These are phyloP conservation scores for Grus americana DNA, from an alignment of 2,113 vertebrate genomes.

Conservation along the genomic window DNA sequence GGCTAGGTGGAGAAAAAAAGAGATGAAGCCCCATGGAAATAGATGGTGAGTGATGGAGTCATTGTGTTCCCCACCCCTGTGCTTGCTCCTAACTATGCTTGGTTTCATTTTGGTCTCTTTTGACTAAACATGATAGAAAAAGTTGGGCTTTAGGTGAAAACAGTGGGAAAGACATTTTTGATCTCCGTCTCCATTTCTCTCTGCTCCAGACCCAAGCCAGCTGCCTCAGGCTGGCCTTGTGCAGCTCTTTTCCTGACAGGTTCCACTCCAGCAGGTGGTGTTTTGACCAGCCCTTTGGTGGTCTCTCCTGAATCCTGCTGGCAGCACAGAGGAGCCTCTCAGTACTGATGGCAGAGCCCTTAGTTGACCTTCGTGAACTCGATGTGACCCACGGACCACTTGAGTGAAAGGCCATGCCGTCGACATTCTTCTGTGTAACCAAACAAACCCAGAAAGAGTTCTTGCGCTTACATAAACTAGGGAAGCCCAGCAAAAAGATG, in stretches of 20 bases:
- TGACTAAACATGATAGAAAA: not conserved
- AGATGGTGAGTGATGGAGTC: not conserved
- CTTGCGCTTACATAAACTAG: not conserved
- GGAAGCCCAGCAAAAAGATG: not conserved
- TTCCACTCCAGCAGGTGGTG: not conserved
- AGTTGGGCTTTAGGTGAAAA: not conserved
- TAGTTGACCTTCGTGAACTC: rapidly evolving
- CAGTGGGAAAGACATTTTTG: not conserved
- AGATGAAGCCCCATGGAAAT: not conserved
- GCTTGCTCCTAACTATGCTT: not conserved
- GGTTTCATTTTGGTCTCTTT: not conserved
- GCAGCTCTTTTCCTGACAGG: not conserved
- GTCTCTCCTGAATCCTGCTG: not conserved
- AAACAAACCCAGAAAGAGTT: not conserved
- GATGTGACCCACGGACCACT: not conserved
- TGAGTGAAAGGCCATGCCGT: not conserved
- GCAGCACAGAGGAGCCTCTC: not conserved
- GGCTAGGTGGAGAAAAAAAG: not conserved
- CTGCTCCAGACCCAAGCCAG: not conserved
- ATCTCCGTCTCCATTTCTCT: not conserved
- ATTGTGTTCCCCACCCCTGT: not conserved
- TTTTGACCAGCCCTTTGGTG: not conserved
- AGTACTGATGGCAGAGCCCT: not conserved
- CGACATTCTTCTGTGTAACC: not conserved
- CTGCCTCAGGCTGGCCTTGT: not conserved